Evolutionary conservation across 2,888 invertebrate species (phyloP), one percentile per base, ranked within the genome.

Genomic region (Candidula unifasciata): DNA sequence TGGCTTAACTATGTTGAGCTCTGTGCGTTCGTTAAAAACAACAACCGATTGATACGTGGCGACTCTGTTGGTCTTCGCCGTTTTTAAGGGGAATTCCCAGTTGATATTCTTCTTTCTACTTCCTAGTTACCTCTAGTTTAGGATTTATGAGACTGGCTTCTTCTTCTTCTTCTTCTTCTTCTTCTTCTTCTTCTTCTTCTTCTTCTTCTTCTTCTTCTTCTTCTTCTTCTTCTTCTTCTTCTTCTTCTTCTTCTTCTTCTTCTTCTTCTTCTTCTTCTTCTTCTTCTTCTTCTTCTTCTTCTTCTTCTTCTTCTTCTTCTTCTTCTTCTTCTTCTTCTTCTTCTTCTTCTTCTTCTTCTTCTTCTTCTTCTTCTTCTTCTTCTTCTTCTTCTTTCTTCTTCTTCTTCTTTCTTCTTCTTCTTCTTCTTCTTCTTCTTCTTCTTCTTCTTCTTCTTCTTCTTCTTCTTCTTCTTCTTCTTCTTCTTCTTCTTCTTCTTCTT

Each of bases 261-360:
- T 68, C 2, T 68, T 24, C 66, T 3, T 66, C 54, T 27, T 52
- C 24, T 52, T 33, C 33, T 64, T 74, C 82, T 21, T 30, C 73
- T 73, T 73, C 73, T n/a, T 74, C 64, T 3, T 82, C 27, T 73
- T n/a, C 18, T 3, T n/a, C 3, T 18, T 60, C 71, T 57, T 82
- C 33, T 57, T 54, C n/a, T 24, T 21, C 16, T 24, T 27, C n/a
- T 24, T 80, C 37, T 18, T 18, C 21, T 52, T 77, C 57, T 57
- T 77, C 30, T 77, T 77, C 57, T 57, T 44, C 69, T 69, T 69
- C 52, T 37, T 69, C 52, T 44, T 80, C 69, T 80, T 27, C 30
- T 27, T 80, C 69, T 52, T 24, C 27, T 44, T 69, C 44, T 44
- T 33, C 69, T 69, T 69, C 69, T 69, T 69, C 69, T 33, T 80